Evolutionary conservation across 2,113 vertebrate species (phyloP).

Genomic region (Erinaceus europaeus): DNA sequence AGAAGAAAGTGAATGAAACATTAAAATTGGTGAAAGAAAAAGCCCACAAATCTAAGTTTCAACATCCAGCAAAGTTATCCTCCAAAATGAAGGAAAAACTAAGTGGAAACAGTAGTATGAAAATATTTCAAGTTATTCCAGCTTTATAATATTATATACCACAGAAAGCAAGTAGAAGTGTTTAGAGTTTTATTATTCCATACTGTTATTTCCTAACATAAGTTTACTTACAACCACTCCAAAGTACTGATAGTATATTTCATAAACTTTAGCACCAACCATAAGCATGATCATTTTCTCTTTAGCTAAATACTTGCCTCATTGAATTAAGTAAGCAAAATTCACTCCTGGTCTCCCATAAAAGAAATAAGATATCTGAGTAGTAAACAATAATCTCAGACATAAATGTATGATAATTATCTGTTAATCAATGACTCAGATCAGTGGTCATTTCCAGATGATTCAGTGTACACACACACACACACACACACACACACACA

Average conservation of each 20-base stretch:
- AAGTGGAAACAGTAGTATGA: neutral
- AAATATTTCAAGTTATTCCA: neutral
- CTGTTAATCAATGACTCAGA: neutral
- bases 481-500: too few species aligned
- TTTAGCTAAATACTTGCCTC: neutral
- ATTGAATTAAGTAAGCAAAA: neutral
- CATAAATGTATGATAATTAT: neutral
- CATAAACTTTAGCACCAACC: neutral
- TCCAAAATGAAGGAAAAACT: neutral
- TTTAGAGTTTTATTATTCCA: neutral
- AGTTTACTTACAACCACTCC: neutral
- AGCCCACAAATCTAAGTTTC: neutral
- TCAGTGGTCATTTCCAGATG: neutral
- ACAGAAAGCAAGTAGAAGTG: neutral
- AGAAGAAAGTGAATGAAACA: neutral
- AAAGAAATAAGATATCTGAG: neutral
- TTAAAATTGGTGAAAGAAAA: neutral
- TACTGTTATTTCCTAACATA: neutral
- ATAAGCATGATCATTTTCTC: neutral
- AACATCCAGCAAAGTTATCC: neutral
- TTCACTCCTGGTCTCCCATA: neutral
- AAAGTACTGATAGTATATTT: neutral
- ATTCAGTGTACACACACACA: neutral
- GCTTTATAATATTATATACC: neutral
- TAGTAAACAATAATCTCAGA: neutral